These are phyloP conservation scores for Colossoma macropomum DNA, from an alignment of 2,113 vertebrate species.

Conservation along the genomic window DNA sequence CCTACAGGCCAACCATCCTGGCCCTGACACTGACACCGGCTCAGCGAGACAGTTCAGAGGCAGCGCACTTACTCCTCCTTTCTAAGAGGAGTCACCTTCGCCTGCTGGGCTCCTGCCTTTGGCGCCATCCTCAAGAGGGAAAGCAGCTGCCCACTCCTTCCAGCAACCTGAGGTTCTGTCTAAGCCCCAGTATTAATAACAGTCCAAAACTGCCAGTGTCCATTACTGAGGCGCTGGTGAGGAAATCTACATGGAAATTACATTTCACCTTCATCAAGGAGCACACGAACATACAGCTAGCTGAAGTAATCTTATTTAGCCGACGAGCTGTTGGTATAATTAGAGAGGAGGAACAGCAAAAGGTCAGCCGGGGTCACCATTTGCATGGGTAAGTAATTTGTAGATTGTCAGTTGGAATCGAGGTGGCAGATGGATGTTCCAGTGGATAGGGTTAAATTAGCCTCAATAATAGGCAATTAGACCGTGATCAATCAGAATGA, in stretches of 20 bases:
- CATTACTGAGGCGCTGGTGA: constrained; percentile 79
- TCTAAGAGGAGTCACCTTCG: constrained; percentile 40
- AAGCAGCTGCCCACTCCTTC: constrained; percentile 15
- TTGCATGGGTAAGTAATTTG: constrained; percentile 99
- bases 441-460: constrained; percentile 97
- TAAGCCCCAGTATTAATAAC: constrained; percentile 77
- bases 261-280: constrained; percentile 98
- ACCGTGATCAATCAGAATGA: constrained; percentile 99
- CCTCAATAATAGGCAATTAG: constrained; percentile 95
- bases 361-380: constrained; percentile 91
- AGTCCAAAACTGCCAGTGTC: constrained; percentile 89
- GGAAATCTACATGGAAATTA: constrained; percentile 98
- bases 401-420: constrained; percentile 94
- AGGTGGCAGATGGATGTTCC: constrained; percentile 91
- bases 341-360: constrained; percentile 90
- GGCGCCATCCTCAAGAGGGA: constrained; percentile 28
- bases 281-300: constrained; percentile 85
- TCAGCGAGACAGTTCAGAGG: constrained; percentile 37
- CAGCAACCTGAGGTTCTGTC: constrained; percentile 38
- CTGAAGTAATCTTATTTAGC: constrained; percentile 97
- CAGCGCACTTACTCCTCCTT: background rate
- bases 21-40: constrained; percentile 22
- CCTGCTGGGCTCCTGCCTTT: constrained; percentile 16
- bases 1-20: constrained; percentile 7
- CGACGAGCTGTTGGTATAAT: constrained; percentile 95